Evolutionary conservation across 2,113 vertebrate species (phyloP).

Genomic region (Trematocara unimaculatum): DNA sequence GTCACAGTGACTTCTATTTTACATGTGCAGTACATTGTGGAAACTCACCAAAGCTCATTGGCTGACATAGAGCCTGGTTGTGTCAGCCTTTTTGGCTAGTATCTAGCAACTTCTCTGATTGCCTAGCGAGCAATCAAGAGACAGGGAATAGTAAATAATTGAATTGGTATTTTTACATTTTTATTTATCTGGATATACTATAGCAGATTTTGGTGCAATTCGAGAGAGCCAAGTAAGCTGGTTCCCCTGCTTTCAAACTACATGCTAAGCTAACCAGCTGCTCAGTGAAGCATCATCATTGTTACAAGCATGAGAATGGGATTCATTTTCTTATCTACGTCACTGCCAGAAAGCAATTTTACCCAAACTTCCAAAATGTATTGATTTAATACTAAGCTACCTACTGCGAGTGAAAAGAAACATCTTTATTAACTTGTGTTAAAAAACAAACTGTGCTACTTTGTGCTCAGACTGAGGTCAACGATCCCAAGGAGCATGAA

Average conservation of each 20-base stretch:
- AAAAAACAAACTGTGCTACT: neutral
- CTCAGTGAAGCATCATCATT: neutral
- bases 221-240: neutral
- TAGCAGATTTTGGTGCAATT: neutral
- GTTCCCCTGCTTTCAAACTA: neutral
- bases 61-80: neutral
- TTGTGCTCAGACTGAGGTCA: constrained; percentile 8
- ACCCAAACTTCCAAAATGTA: neutral
- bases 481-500: neutral
- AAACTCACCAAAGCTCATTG: neutral
- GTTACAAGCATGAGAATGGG: neutral
- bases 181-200: neutral
- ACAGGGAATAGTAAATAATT: neutral
- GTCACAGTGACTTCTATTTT: neutral
- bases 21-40: neutral
- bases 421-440: neutral
- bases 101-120: neutral
- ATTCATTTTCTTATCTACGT: neutral
- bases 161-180: neutral
- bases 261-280: neutral
- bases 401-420: neutral
- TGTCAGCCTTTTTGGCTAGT: neutral
- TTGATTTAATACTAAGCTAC: neutral
- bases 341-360: neutral
- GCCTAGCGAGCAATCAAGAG: neutral